Evolutionary conservation across 2,797 vertebrate genomes (phyloP).

Genomic region (Pteropus rufus): DNA sequence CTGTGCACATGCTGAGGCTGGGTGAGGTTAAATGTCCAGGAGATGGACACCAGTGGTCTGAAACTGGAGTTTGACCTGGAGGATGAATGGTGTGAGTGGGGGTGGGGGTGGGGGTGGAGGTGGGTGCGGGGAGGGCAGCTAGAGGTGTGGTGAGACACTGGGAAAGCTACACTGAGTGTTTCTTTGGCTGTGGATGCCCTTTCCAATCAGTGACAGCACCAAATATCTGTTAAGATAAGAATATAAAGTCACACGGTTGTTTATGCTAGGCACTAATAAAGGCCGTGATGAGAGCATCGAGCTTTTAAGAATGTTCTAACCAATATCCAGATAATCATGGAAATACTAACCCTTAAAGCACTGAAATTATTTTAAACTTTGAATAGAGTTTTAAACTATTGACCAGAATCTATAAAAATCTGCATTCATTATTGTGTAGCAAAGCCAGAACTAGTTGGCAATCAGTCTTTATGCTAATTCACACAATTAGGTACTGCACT

Average conservation of each 20-base stretch:
- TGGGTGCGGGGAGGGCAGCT: neutral
- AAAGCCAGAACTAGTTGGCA: conserved; percentile 46
- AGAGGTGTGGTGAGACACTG: rapidly evolving
- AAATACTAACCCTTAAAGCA: neutral
- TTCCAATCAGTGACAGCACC: neutral
- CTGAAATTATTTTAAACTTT: neutral
- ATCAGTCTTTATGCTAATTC: neutral
- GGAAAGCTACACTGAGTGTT: neutral
- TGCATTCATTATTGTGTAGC: neutral
- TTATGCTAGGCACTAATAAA: neutral
- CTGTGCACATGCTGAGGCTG: neutral
- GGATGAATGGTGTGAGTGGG: neutral
- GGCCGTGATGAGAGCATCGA: neutral
- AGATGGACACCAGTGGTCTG: neutral
- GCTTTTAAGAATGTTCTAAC: conserved; percentile 6
- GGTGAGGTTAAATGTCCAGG: neutral
- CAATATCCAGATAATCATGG: neutral
- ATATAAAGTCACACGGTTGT: neutral
- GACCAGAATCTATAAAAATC: neutral
- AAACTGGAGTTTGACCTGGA: neutral
- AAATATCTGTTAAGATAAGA: neutral
- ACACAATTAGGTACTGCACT: neutral
- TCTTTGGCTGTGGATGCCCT: neutral
- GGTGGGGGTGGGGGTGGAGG: rapidly evolving
- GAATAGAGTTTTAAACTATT: neutral